Evolutionary conservation across 2,888 invertebrate genomes (phyloP).

Genomic region (Diarsia dahlii): DNA sequence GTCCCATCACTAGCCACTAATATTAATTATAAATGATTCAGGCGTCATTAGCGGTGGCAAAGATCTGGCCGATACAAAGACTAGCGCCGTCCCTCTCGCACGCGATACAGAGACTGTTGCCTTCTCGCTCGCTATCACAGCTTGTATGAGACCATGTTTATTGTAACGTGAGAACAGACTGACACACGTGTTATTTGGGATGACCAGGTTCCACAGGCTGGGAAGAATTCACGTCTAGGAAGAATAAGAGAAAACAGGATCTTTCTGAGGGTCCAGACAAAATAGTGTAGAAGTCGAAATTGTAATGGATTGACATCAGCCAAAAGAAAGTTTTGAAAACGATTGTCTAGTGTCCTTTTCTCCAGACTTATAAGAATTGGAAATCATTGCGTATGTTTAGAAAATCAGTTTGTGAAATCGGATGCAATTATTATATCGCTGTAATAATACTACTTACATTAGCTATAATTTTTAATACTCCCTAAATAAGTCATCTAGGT

Average conservation of each 20-base stretch:
- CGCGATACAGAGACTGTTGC: slow-evolving; percentile 64
- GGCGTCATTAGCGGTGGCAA: slow-evolving; percentile 79
- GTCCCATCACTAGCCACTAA: slow-evolving; percentile 66
- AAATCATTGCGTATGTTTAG: neutral
- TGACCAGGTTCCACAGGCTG: slow-evolving; percentile 57
- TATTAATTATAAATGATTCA: slow-evolving; percentile 75
- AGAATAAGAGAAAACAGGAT: slow-evolving; percentile 1
- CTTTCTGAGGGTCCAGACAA: neutral
- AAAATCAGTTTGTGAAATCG: neutral
- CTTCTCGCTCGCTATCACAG: slow-evolving; percentile 66
- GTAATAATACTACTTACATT: too few relatives aligned
- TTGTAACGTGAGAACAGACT: slow-evolving; percentile 75
- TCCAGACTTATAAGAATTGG: neutral
- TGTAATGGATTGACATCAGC: neutral
- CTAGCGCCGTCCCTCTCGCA: slow-evolving; percentile 61
- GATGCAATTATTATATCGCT: neutral
- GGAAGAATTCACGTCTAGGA: neutral
- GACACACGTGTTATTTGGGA: slow-evolving; percentile 61
- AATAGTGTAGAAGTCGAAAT: neutral
- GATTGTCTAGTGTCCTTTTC: neutral
- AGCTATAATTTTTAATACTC: too few relatives aligned
- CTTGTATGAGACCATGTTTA: slow-evolving; percentile 67
- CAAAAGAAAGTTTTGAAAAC: neutral
- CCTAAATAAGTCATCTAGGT: too few relatives aligned
- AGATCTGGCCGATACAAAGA: slow-evolving; percentile 70